Evolutionary conservation across 2,888 invertebrate species (phyloP), one percentile per base, ranked within the genome.

Genomic region (Desoria tigrina): DNA sequence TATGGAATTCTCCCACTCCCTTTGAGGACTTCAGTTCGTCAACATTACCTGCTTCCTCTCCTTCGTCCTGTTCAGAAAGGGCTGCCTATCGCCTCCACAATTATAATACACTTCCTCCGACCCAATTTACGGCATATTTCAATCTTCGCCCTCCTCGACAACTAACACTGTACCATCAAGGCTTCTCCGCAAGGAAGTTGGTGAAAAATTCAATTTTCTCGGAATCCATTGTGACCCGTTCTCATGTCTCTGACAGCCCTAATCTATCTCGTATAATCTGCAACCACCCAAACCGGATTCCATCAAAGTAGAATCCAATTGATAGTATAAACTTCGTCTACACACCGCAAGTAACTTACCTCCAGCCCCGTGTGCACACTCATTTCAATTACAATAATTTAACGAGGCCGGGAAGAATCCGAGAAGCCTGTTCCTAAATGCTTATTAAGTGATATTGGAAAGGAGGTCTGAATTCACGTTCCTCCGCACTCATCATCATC

Each of bases 1-100:
- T 55, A 58, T 18, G 18, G 50, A 66, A 69, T 65, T 66, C 66
- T 66, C 65, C 68, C 74, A 74, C 69, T 74, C 74, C 71, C 71
- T 71, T 65, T 65, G 66, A 72, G 71, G 66, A 67, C 63, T 59
- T 63, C 66, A 64, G 63, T 65, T 63, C 65, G 63, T 57, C 51
- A 54, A 32, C 54, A 54, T 54, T 32, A 21, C 53, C 53, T 54
- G 37, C 39, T 53, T 54, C 61, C 9, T 61, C 53, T 24, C 27
- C 24, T 51, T 39, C 61, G 39, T 61, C 54, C 21, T 11, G 16
- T 6, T 11, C 16, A 45, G 9, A 21, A 45, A 45, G 16, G 45
- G 45, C n/a, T 16, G 6, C 32, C 32, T 32, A 32, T 32, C 32
- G 11, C 11, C 11, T 11, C n/a, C n/a, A n/a, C 32, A 32, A 32